Base-by-base conservation (phyloP, 2,797 vertebrate genomes). In the Periophthalmus magnuspinnatus region DNA sequence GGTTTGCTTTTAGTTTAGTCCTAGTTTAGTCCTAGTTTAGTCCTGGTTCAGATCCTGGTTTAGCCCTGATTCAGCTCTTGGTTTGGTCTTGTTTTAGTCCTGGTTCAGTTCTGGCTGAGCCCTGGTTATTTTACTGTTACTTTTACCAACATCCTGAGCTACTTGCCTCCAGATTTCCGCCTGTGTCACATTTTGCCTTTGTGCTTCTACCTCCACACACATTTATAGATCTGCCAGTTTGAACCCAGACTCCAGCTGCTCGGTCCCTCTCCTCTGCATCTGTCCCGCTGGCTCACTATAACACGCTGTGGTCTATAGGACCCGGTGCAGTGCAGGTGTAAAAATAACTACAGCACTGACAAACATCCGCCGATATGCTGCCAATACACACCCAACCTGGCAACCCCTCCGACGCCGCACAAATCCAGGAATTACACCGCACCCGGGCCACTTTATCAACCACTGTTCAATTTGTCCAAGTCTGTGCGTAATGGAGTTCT, bases 361-460 rank as follows among this genome's bases (percentile, higher is more conserved):
- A 45, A 45, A 57, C 14, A 14, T 0, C 6, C 55, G 5, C 11
- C 55, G 5, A 57, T 32, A 32, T 21, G 24, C 55, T 57, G 55
- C 55, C 55, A 57, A 57, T 57, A 32, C 55, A 17, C 55, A 32
- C 55, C 55, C 3, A 13, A 57, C 24, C 55, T 57, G 55, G 55
- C 55, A 57, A 57, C 55, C 72, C 50, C 32, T 32, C 11, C 52
- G 2, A 13, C 50, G n/a, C 50, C 52, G 50, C 50, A 52, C 50
- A 52, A 24, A 45, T 45, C 41, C 41, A 45, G 13, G 41, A 45
- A 22, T 55, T 55, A 55, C 52, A 11, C 21, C 21, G 10, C 52
- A 55, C 52, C 21, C 52, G 19, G 52, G 52, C 52, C 4, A 55
- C 52, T 55, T 55, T 21, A 55, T 55, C 52, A 55, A 55, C 52